phyloP scores from a whole-genome alignment of 2,113 vertebrate species.

The Sclerurus mexicanus region DNA sequence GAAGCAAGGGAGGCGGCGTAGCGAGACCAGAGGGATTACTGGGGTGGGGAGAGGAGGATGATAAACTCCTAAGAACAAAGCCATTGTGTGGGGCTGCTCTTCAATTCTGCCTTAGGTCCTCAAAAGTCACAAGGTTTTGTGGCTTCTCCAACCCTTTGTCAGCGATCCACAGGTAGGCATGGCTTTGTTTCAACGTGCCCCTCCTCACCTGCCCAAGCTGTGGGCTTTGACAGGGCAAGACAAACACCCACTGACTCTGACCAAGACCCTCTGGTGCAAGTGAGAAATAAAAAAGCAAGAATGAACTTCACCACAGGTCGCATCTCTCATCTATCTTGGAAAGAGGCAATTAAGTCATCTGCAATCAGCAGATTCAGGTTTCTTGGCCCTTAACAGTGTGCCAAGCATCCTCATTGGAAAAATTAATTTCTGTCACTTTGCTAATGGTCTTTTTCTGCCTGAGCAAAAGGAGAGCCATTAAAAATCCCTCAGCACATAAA shows the following conservation, averaged over 20 bases:
- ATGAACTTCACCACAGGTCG: not conserved
- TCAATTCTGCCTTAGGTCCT: not conserved
- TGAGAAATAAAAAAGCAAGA: not conserved
- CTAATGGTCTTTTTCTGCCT: conserved; percentile 59
- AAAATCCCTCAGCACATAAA: not conserved
- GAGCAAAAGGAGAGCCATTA: conserved; percentile 54
- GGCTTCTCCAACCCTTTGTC: not conserved
- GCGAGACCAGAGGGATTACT: not conserved
- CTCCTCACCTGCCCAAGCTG: not conserved
- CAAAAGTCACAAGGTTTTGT: rapidly evolving
- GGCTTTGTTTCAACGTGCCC: not conserved
- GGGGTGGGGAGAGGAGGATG: not conserved
- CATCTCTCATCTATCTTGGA: not conserved
- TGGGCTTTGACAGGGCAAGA: not conserved
- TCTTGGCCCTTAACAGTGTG: not conserved
- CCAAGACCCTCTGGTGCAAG: not conserved
- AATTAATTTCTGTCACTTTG: conserved; percentile 67
- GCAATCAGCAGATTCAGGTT: conserved; percentile 1
- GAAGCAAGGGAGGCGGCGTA: rapidly evolving
- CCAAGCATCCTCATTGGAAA: conserved; percentile 28
- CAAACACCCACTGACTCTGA: not conserved
- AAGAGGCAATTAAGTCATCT: conserved; percentile 34
- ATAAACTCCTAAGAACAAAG: not conserved
- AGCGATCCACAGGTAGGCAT: not conserved
- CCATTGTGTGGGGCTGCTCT: not conserved